Evolutionary conservation across 2,797 vertebrate genomes (phyloP).

Genomic region (Prionace glauca): DNA sequence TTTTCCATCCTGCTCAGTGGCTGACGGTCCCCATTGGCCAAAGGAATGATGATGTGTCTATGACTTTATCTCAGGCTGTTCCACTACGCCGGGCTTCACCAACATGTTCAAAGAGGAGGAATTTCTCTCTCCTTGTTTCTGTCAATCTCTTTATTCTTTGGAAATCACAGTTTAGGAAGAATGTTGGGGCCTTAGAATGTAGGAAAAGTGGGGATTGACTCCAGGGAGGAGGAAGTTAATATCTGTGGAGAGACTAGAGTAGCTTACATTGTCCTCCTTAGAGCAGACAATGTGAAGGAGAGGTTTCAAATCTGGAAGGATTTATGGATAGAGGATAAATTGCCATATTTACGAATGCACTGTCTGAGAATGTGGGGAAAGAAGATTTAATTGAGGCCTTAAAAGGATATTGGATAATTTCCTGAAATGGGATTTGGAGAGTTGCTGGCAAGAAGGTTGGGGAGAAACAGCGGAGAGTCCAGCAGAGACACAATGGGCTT

Average conservation of each 20-base stretch:
- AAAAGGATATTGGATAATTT: background rate
- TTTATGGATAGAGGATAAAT: background rate
- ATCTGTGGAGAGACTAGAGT: background rate
- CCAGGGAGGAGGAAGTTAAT: too few species aligned
- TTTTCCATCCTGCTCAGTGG: background rate
- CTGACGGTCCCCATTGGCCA: background rate
- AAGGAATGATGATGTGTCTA: background rate
- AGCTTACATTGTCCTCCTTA: background rate
- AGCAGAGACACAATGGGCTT: background rate
- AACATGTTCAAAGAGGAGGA: background rate
- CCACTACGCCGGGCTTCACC: background rate
- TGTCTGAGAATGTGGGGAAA: too few species aligned
- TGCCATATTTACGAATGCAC: background rate
- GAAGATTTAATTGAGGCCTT: background rate
- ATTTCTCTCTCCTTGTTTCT: background rate
- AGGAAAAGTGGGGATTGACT: too few species aligned
- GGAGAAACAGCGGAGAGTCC: background rate
- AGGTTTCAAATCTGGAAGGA: background rate
- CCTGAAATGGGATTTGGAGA: background rate
- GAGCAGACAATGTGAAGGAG: background rate
- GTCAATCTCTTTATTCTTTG: background rate
- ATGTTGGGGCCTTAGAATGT: background rate
- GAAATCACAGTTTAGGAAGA: background rate
- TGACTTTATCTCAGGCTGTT: background rate
- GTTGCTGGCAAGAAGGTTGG: accelerated